phyloP scores from a whole-genome alignment of 2,888 invertebrate genomes.

The Pycnomerus fuliginosus region DNA sequence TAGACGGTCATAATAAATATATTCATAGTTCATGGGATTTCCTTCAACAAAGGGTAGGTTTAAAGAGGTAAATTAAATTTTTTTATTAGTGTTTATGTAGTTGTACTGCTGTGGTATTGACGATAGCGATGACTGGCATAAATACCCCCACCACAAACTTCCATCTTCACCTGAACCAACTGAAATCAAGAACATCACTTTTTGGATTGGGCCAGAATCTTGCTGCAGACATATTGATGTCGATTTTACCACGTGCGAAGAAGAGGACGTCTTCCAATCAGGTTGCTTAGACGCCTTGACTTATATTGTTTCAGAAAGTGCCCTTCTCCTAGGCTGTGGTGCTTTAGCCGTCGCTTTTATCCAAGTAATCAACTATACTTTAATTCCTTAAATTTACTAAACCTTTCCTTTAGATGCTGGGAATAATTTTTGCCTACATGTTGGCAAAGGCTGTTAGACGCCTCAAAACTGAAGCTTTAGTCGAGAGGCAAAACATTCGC shows the following conservation, averaged over 20 bases:
- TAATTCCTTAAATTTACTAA: neutral
- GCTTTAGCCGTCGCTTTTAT: slow-evolving; percentile 79
- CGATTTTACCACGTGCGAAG: slow-evolving; percentile 5
- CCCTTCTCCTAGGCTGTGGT: slow-evolving; percentile 70
- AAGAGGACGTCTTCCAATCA: slow-evolving; percentile 16
- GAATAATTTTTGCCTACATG: slow-evolving; percentile 86
- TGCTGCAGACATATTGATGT: slow-evolving; percentile 28
- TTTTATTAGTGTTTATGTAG: slow-evolving; percentile 50
- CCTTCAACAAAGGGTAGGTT: slow-evolving; percentile 59
- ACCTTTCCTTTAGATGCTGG: slow-evolving; percentile 63
- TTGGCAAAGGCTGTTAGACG: slow-evolving; percentile 81
- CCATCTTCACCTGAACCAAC: slow-evolving; percentile 5
- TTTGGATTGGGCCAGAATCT: slow-evolving; percentile 28
- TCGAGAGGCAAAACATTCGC: slow-evolving; percentile 68
- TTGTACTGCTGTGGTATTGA: slow-evolving; percentile 14
- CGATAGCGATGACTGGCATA: slow-evolving; percentile 2
- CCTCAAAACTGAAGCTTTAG: slow-evolving; percentile 71
- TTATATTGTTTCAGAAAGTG: slow-evolving; percentile 51
- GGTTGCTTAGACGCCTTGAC: slow-evolving; percentile 34
- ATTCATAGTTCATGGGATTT: slow-evolving; percentile 58
- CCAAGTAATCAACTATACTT: slow-evolving; percentile 65
- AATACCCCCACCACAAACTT: slow-evolving; percentile 3
- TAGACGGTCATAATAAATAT: slow-evolving; percentile 37
- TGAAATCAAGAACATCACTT: neutral
- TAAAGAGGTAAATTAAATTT: slow-evolving; percentile 1